These are phyloP conservation scores for Ariolimax columbianus DNA, from an alignment of 2,888 invertebrate species.

Conservation along the genomic window DNA sequence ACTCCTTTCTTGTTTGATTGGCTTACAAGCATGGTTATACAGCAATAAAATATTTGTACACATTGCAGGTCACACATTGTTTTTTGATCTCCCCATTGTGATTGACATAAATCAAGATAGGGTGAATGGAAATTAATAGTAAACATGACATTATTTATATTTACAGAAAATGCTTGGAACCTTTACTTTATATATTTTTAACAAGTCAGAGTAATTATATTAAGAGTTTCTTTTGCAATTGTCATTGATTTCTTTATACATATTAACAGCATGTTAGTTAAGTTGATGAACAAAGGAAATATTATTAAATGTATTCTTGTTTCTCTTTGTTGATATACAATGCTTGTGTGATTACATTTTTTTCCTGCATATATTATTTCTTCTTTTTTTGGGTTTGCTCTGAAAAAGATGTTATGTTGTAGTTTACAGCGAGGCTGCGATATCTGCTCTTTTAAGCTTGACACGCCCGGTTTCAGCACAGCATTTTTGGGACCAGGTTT, in stretches of 20 bases:
- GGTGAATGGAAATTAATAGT: background rate
- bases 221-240: background rate
- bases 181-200: background rate
- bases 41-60: conserved; percentile 3
- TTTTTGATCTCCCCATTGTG: too few relatives aligned
- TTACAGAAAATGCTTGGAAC: background rate
- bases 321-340: background rate
- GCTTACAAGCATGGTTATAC: background rate
- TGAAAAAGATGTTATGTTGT: too few relatives aligned
- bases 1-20: background rate
- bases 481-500: too few relatives aligned
- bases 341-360: too few relatives aligned
- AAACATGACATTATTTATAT: background rate
- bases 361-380: too few relatives aligned
- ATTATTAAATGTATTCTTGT: background rate
- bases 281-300: background rate
- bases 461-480: too few relatives aligned
- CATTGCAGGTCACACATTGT: background rate
- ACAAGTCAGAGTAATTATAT: background rate
- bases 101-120: background rate
- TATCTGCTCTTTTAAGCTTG: too few relatives aligned
- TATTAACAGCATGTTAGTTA: background rate
- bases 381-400: too few relatives aligned
- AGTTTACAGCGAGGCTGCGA: too few relatives aligned
- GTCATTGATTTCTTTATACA: background rate